phyloP scores from a whole-genome alignment of 2,797 vertebrate species.

The Propithecus deckenii region DNA sequence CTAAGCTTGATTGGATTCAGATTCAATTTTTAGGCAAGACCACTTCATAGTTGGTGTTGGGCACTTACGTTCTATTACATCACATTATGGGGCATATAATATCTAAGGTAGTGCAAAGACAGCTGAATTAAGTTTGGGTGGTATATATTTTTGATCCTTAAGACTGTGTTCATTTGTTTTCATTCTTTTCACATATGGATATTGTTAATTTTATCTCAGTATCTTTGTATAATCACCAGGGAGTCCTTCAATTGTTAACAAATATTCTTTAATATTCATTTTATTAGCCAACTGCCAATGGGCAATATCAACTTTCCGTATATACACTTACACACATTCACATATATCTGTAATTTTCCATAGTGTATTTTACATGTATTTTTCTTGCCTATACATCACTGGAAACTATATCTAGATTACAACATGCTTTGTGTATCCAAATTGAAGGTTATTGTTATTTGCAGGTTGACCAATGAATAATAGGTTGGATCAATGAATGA shows the following conservation, averaged over 20 bases:
- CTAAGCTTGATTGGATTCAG: not conserved
- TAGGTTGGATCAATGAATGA: not conserved
- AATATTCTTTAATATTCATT: not conserved
- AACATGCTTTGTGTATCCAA: not conserved
- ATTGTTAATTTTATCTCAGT: not conserved
- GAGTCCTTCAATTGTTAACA: slow-evolving; percentile 1
- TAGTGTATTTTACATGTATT: not conserved
- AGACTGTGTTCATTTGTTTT: not conserved
- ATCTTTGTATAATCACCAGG: not conserved
- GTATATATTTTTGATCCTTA: not conserved
- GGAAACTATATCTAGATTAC: not conserved
- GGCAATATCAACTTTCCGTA: not conserved
- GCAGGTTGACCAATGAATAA: not conserved
- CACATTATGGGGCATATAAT: too few relatives aligned
- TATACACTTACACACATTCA: too few relatives aligned
- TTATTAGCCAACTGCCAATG: not conserved
- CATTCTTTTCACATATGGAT: not conserved
- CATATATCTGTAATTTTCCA: not conserved
- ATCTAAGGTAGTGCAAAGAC: not conserved
- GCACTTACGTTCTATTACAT: not conserved
- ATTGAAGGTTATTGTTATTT: not conserved
- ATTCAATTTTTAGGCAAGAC: not conserved
- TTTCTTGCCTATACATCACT: not conserved
- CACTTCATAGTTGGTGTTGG: not conserved
- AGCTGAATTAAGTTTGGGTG: not conserved